Evolutionary conservation across 1,140 invertebrate species (phyloP).

Genomic region (Scaptomyza graminum): DNA sequence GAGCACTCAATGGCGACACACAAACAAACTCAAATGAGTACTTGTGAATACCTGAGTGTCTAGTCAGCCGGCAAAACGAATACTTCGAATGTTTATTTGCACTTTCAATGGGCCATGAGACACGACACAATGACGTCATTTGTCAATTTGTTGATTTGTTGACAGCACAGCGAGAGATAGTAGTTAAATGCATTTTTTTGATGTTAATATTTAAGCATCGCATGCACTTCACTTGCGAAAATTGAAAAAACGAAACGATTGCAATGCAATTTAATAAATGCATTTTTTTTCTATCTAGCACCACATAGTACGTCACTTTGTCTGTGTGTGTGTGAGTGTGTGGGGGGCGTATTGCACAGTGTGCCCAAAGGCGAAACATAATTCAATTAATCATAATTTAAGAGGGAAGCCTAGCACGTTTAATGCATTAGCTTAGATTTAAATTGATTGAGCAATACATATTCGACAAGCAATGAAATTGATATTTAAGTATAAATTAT

Average conservation of each 20-base stretch:
- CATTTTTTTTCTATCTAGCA: constrained; percentile 38
- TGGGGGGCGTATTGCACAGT: constrained; percentile 39
- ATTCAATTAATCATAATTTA: neutral
- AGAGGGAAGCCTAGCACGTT: constrained; percentile 3
- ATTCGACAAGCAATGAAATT: neutral
- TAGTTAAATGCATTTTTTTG: constrained; percentile 55
- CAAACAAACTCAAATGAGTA: constrained; percentile 7
- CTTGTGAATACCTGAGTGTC: constrained; percentile 35
- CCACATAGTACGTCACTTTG: constrained; percentile 36
- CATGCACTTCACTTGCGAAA: constrained; percentile 32
- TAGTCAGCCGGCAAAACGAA: constrained; percentile 47
- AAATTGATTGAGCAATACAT: neutral
- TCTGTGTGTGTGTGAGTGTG: neutral
- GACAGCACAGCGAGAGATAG: constrained; percentile 48
- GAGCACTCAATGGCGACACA: constrained; percentile 38
- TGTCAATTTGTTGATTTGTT: constrained; percentile 61
- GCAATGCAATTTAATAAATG: constrained; percentile 57
- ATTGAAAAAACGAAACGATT: constrained; percentile 53
- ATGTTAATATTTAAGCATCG: constrained; percentile 49
- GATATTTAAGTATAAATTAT: neutral
- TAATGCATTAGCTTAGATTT: constrained; percentile 18
- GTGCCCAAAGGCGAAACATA: constrained; percentile 17
- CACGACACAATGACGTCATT: constrained; percentile 62
- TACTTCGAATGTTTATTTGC: constrained; percentile 40
- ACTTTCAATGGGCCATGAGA: constrained; percentile 49